phyloP scores from a whole-genome alignment of 2,113 vertebrate genomes.

The Sebastes fasciatus region DNA sequence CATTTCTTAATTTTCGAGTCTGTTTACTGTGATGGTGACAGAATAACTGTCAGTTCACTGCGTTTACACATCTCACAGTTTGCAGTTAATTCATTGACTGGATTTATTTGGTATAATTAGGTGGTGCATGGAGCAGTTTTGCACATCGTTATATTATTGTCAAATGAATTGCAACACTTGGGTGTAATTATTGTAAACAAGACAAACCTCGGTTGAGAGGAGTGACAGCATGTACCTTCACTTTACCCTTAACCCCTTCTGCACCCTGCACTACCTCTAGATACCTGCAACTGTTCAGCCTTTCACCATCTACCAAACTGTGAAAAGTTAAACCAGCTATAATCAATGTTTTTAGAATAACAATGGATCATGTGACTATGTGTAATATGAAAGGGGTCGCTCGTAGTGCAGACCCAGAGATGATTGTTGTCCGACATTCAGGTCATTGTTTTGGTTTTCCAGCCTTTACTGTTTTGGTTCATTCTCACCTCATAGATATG shows the following conservation, averaged over 20 bases:
- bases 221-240: background rate
- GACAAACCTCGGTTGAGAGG: background rate
- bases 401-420: background rate
- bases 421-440: background rate
- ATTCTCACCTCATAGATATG: background rate
- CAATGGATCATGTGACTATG: background rate
- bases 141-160: constrained; percentile 28
- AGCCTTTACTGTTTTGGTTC: background rate
- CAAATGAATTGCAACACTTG: constrained; percentile 28
- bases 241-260: background rate
- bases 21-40: constrained; percentile 28
- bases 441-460: background rate
- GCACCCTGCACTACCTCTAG: too few relatives aligned
- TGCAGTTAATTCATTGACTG: background rate
- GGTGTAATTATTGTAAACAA: constrained; percentile 47
- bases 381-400: background rate
- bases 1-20: constrained; percentile 20
- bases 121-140: background rate
- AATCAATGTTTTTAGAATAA: background rate
- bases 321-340: background rate
- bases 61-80: background rate
- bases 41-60: background rate
- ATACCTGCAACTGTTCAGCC: background rate
- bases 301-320: background rate
- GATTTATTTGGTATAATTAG: constrained; percentile 41